phyloP scores from a whole-genome alignment of 2,797 vertebrate genomes.

The Cyclopterus lumpus region DNA sequence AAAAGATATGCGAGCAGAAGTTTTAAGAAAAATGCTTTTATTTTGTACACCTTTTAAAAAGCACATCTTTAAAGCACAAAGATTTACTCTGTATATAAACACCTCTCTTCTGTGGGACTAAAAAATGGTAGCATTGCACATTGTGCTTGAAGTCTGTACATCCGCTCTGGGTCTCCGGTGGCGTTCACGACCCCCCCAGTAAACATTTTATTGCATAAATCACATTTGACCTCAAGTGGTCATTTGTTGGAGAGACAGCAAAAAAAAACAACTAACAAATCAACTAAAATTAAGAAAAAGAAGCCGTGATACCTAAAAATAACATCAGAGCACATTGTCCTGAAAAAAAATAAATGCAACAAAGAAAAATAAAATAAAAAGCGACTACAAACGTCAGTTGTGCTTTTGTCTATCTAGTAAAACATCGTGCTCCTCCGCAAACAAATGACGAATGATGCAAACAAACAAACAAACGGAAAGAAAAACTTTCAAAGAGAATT shows the following conservation, averaged over 20 bases:
- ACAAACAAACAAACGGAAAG: conserved; percentile 15
- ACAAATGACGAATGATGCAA: conserved; percentile 16
- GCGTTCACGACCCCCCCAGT: conserved; percentile 86
- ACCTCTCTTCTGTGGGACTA: conserved; percentile 85
- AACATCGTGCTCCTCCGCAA: conserved; percentile 50
- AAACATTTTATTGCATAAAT: conserved; percentile 99
- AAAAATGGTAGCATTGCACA: conserved; percentile 96
- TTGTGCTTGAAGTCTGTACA: conserved; percentile 97
- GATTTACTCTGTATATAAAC: conserved; percentile 92
- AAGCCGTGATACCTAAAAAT: conserved; percentile 27
- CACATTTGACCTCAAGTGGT: conserved; percentile 86
- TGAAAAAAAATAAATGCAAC: conserved; percentile 37
- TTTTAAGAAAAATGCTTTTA: conserved; percentile 89
- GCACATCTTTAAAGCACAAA: conserved; percentile 94
- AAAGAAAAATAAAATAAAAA: conserved; percentile 64
- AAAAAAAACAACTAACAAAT: conserved; percentile 6
- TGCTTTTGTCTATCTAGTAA: conserved; percentile 85
- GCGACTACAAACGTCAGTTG: conserved; percentile 73
- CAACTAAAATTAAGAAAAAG: conserved; percentile 36
- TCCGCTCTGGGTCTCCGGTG: conserved; percentile 84
- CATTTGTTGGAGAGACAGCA: conserved; percentile 65
- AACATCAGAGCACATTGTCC: conserved; percentile 63
- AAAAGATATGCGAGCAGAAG: conserved; percentile 40
- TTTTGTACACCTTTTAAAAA: conserved; percentile 93
- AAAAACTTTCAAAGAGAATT: conserved; percentile 44